Evolutionary conservation across 2,113 vertebrate genomes (phyloP).

Genomic region (Syngnathus scovelli): DNA sequence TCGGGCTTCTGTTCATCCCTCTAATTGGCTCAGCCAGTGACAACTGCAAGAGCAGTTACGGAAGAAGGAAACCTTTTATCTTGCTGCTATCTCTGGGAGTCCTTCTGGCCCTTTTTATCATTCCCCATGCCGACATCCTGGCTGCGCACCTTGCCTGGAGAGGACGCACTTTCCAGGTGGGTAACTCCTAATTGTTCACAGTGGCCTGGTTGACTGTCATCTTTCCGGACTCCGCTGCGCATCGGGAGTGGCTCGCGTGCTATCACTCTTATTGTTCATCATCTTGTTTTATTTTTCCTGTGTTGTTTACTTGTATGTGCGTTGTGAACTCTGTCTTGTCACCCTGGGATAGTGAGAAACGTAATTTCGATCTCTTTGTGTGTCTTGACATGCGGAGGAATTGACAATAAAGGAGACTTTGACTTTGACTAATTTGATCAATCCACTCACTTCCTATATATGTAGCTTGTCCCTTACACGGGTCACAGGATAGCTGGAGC

Average conservation of each 20-base stretch:
- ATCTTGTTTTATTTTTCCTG: too few species aligned
- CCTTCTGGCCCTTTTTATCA: slow-evolving; percentile 72
- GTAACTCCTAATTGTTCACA: neutral
- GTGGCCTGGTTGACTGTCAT: too few species aligned
- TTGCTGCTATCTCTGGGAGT: slow-evolving; percentile 75
- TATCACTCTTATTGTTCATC: too few species aligned
- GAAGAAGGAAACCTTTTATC: slow-evolving; percentile 74
- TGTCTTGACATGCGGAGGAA: too few species aligned
- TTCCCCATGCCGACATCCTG: slow-evolving; percentile 68
- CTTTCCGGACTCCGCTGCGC: too few species aligned
- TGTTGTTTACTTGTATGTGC: too few species aligned
- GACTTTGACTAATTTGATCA: too few species aligned
- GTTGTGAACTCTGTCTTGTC: too few species aligned
- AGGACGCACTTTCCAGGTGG: slow-evolving; percentile 60
- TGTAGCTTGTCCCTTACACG: neutral
- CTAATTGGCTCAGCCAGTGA: slow-evolving; percentile 77
- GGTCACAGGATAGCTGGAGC: neutral
- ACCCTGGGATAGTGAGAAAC: too few species aligned
- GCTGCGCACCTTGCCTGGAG: slow-evolving; percentile 63
- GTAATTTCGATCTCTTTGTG: too few species aligned
- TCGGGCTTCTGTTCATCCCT: slow-evolving; percentile 74
- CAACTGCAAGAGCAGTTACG: slow-evolving; percentile 72
- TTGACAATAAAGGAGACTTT: too few species aligned
- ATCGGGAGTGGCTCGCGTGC: too few species aligned
- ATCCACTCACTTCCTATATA: neutral